Base-by-base conservation (phyloP, 2,113 vertebrate genomes). In the Pterocles burchelli region DNA sequence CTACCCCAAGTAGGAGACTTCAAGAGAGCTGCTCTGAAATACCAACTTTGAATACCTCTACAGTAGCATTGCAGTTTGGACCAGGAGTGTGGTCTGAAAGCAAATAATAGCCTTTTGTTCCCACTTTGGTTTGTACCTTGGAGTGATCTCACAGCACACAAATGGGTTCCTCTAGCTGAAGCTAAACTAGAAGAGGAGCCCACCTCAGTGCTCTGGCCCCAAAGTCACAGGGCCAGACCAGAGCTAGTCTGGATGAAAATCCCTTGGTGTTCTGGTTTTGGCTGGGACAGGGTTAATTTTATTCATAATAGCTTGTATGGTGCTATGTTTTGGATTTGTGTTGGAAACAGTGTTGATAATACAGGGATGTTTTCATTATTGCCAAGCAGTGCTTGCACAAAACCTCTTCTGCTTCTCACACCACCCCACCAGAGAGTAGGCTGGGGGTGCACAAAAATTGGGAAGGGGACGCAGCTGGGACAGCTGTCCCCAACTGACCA, bases 61-160 rank as follows among this genome's bases (percentile, higher is more conserved):
- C 17, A 22, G 8, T 8, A 68, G 7, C 11, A 6, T 7, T 78
- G 9, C 4, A 28, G 13, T 72, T 88, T 55, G 43, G 55, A 63
- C 21, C 7, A 59, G 48, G 21, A 22, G 1, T 7, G 25, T 43
- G 41, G 3, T 67, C 72, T 93, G 49, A 33, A 70, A 49, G 15
- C 3, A 86, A 77, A 80, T 41, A 28, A 28, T 17, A 61, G 5
- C 5, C 24, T 62, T 24, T 4, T 81, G 18, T n/a, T 87, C 17
- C 7, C 22, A 58, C 10, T 48, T 43, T 19, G 11, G 0, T 88
- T 84, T 31, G 10, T 46, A 59, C 43, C 1, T 0, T 13, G 5
- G n/a, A 41, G 11, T 68, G 45, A 54, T 48, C 75, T 83, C 26
- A 38, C 19, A 61, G 25, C 29, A 43, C 9, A 46, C 4, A 31